Base-by-base conservation (phyloP, 2,113 vertebrate species). In the Amazona guildingii region DNA sequence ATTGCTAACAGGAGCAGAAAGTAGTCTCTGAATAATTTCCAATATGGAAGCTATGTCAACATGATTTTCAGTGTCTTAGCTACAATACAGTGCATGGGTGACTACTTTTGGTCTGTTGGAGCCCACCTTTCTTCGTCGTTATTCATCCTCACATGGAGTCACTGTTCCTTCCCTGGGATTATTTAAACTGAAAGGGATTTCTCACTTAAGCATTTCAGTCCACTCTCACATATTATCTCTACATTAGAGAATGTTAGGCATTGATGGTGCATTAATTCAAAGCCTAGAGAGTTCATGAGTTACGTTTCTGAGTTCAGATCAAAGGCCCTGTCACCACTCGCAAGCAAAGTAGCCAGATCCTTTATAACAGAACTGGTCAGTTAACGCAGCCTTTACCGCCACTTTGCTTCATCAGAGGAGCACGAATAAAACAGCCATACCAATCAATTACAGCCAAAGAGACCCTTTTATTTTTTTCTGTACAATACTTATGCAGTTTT, bases 1-100 rank as follows among this genome's bases (percentile, higher is more conserved):
- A 24, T 20, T 66, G 52, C 62, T 87, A 90, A 61, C 46, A 72
- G 76, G 72, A 93, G 73, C 68, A 86, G 61, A 92, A 90, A 88
- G 68, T 6, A 67, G 68, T 20, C 37, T 44, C 49, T 85, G 88
- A 61, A 35, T 83, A 77, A 67, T 74, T 88, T 84, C 48, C 41
- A 9, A 0, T 25, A 28, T 44, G 44, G 52, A 31, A 66, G 29
- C 19, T 64, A 5, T 9, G 14, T 24, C 72, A 57, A 10, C 0
- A 6, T 0, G 8, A 35, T 86, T 74, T 70, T 63, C 28, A 39
- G 72, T 23, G 37, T 44, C 41, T 57, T 27, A 25, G 69, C 72
- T 55, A 6, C 1, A 16, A 19, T 48, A 48, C 17, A 44, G 48
- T 17, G 61, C 13, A 80, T 68, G 33, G 0, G 1, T 21, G n/a